Conservation (phyloP, 2,888 invertebrate genomes). For the Pyralis farinalis region DNA sequence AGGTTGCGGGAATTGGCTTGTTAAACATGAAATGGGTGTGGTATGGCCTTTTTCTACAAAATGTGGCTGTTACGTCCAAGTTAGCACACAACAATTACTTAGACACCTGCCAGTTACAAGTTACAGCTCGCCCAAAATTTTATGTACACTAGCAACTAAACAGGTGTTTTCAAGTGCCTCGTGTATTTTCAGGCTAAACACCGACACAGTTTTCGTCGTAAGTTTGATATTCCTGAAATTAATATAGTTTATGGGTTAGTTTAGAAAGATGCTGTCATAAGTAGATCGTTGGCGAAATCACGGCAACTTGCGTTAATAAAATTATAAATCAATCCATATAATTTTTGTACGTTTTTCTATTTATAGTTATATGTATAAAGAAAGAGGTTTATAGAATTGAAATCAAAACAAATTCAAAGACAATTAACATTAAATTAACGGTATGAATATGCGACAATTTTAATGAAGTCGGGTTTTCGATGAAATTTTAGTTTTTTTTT, state of each 20-base stretch:
- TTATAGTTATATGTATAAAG: too few relatives aligned
- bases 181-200: background rate
- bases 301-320: too few relatives aligned
- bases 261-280: background rate
- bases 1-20: too few relatives aligned
- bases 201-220: background rate
- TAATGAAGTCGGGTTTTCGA: too few relatives aligned
- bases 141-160: constrained; percentile 4
- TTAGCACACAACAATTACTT: background rate
- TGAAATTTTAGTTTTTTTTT: too few relatives aligned
- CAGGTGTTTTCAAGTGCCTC: constrained; percentile 6
- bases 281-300: too few relatives aligned
- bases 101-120: constrained; percentile 5
- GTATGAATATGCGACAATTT: too few relatives aligned
- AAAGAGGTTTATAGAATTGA: too few relatives aligned
- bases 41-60: background rate
- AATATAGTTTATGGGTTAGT: background rate
- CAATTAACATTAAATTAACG: too few relatives aligned
- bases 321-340: too few relatives aligned
- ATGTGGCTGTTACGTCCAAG: constrained; percentile 16
- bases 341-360: too few relatives aligned
- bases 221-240: background rate
- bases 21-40: constrained; percentile 1
- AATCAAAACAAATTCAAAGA: too few relatives aligned
- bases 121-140: constrained; percentile 5